Conservation (phyloP, 2,888 invertebrate species). For the Nowickia ferox region DNA sequence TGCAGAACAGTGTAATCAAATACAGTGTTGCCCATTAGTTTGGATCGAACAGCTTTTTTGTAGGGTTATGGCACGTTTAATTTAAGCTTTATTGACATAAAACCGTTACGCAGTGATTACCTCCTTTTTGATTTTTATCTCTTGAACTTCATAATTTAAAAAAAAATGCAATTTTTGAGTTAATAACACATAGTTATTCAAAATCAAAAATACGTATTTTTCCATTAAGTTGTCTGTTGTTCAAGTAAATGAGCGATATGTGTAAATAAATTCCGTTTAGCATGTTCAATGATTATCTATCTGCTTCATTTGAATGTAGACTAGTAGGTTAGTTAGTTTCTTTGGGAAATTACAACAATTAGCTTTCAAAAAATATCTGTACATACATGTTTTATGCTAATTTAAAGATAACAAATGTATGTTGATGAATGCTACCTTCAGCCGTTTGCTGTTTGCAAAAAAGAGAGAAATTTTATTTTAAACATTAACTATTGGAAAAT, state of each 20-base stretch:
- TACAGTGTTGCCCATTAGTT: no score
- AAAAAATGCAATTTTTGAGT: no score
- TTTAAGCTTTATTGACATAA: neutral
- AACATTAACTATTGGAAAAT: neutral
- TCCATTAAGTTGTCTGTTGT: no score
- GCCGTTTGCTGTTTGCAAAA: slow-evolving; percentile 14
- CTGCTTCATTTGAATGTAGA: slow-evolving; percentile 41
- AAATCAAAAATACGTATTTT: no score
- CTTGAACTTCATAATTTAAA: no score
- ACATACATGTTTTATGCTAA: slow-evolving; percentile 51
- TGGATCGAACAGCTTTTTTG: no score
- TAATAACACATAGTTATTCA: no score
- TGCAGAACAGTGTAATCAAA: no score
- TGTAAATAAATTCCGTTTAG: slow-evolving; percentile 31
- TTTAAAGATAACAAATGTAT: slow-evolving; percentile 47
- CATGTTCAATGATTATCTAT: slow-evolving; percentile 50
- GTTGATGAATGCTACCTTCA: slow-evolving; percentile 27
- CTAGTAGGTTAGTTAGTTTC: slow-evolving; percentile 39
- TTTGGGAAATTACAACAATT: slow-evolving; percentile 32
- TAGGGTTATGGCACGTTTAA: no score
- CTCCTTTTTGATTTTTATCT: slow-evolving; percentile 37
- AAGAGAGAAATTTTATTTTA: slow-evolving; percentile 19
- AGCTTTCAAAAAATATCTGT: slow-evolving; percentile 39
- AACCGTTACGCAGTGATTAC: neutral
- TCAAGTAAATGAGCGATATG: no score